These are phyloP conservation scores for Pteronotus mesoamericanus DNA, from an alignment of 2,797 vertebrate species.

Conservation along the genomic window DNA sequence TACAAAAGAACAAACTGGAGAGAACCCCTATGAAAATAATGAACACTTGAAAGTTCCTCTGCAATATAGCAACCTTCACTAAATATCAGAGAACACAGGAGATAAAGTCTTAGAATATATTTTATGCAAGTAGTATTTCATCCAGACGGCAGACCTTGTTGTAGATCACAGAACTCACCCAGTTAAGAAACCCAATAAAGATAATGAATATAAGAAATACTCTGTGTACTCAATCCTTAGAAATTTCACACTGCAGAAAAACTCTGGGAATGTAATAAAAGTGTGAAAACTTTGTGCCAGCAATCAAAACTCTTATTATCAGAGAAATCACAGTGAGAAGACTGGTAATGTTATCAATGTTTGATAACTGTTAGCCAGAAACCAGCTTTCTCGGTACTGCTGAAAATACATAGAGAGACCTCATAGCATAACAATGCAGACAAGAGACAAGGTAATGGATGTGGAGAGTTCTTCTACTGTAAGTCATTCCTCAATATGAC, in stretches of 20 bases:
- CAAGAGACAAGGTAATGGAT: background rate
- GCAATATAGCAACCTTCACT: background rate
- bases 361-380: background rate
- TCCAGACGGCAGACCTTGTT: background rate
- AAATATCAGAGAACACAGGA: background rate
- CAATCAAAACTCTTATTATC: background rate
- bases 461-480: background rate
- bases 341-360: constrained; percentile 19
- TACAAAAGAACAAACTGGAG: background rate
- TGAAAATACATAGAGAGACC: background rate
- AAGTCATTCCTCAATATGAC: background rate
- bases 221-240: background rate
- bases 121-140: background rate
- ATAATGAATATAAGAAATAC: background rate
- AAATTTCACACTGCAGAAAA: background rate
- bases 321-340: background rate
- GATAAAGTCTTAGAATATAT: background rate
- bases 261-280: constrained; percentile 36
- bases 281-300: constrained; percentile 1
- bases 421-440: background rate
- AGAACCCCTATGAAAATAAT: background rate
- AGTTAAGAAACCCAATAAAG: background rate
- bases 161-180: background rate
- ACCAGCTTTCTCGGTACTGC: background rate
- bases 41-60: background rate